Conservation (phyloP, 1,140 invertebrate genomes). For the Drosophila azteca region DNA sequence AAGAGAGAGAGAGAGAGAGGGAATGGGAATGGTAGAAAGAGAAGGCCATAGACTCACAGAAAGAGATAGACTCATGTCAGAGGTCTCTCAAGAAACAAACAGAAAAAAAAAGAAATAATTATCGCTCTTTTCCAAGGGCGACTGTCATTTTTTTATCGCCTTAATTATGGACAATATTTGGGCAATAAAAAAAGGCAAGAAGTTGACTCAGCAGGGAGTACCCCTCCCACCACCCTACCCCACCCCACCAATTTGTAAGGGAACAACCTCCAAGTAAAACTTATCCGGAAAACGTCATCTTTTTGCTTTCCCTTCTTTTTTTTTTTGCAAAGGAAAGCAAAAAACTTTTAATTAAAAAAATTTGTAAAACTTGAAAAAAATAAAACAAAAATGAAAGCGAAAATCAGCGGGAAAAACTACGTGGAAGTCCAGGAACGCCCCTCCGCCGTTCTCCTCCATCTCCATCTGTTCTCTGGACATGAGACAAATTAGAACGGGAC, state of each 20-base stretch:
- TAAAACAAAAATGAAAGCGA: constrained; percentile 17
- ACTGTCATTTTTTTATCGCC: constrained; percentile 55
- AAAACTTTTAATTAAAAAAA: constrained; percentile 76
- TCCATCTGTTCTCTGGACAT: constrained; percentile 13
- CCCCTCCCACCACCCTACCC: no score
- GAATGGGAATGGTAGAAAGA: background rate
- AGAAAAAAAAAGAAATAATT: constrained; percentile 52
- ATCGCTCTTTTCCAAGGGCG: constrained; percentile 20
- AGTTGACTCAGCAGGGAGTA: constrained; percentile 36
- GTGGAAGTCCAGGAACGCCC: constrained; percentile 24
- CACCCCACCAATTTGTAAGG: background rate
- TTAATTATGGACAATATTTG: constrained; percentile 78
- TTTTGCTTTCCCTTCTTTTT: constrained; percentile 5
- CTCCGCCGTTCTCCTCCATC: background rate
- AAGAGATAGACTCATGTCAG: background rate
- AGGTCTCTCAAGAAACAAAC: background rate
- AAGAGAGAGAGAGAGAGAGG: constrained; percentile 7
- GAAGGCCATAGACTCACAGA: background rate
- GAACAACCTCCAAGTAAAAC: constrained; percentile 17
- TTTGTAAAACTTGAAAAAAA: constrained; percentile 28
- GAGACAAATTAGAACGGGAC: constrained; percentile 44
- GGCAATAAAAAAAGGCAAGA: constrained; percentile 53
- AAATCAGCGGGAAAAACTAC: constrained; percentile 35
- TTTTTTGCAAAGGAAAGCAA: background rate
- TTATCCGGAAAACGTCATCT: constrained; percentile 45